Evolutionary conservation across 2,888 invertebrate genomes (phyloP), one percentile per base, ranked within the genome.

Genomic region (Monochamus alternatus): DNA sequence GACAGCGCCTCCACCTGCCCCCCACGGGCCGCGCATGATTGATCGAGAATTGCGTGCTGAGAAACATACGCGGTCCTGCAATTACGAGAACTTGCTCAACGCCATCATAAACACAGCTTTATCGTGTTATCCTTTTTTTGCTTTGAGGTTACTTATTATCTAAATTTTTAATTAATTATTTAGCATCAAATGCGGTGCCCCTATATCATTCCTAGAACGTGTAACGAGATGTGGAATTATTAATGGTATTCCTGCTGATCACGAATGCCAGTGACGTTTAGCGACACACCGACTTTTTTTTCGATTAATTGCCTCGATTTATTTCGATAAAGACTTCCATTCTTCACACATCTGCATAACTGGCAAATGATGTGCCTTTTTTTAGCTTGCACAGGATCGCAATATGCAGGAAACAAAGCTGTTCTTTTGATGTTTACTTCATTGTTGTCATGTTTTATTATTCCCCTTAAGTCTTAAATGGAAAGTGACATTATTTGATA

Each of bases 41-140:
- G 83, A 85, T 84, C 82, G 82, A 82, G 75, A 75, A 76, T 81
- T 82, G 79, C 81, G 81, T 81, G 82, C 79, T 80, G 81, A 78
- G 82, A 80, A 79, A 80, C 81, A 76, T 80, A 82, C 80, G 77
- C 77, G 77, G 80, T 55, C 69, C 69, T 69, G 69, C 69, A 69
- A 69, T 69, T 69, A 69, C 69, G 60, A 60, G 69, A 69, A 69
- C 69, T 69, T 69, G 69, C 69, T 69, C 69, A 69, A 69, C 69
- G 69, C 69, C 69, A 69, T 69, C 69, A 69, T 69, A 69, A 69
- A 69, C 69, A 69, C 69, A 69, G 69, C 69, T 69, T 69, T 69
- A 69, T 69, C 69, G 69, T 60, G 69, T 69, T 69, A 69, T 60
- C 69, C 60, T 69, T 69, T 60, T 69, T 69, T 69, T 69, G 31